Evolutionary conservation across 2,113 vertebrate genomes (phyloP).

Genomic region (Siniperca chuatsi): DNA sequence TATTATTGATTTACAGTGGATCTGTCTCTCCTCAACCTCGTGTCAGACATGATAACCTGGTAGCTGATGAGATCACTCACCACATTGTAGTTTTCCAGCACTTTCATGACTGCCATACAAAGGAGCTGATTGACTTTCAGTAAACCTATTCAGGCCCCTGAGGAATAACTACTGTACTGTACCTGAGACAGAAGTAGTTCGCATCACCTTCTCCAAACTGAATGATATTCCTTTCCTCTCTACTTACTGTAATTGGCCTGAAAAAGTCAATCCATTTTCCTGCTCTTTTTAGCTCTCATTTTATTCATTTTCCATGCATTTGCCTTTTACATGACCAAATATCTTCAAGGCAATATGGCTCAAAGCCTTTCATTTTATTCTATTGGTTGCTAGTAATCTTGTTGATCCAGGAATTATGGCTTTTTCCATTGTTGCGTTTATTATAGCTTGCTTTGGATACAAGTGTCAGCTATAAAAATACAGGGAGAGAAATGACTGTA

Average conservation of each 20-base stretch:
- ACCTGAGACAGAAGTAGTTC: conserved; percentile 32
- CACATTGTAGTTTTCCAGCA: conserved; percentile 16
- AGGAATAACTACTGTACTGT: not conserved
- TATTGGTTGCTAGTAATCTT: conserved; percentile 42
- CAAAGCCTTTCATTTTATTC: conserved; percentile 46
- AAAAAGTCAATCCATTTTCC: conserved; percentile 42
- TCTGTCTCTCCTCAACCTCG: conserved; percentile 45
- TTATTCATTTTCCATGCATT: conserved; percentile 57
- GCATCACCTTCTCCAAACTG: conserved; percentile 22
- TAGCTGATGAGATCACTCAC: conserved; percentile 28
- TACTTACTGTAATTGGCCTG: conserved; percentile 30
- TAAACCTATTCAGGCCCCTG: conserved; percentile 9
- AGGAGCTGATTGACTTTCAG: conserved; percentile 33
- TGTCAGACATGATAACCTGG: conserved; percentile 26
- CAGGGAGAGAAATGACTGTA: conserved; percentile 20
- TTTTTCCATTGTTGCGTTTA: conserved; percentile 59
- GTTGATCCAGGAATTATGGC: conserved; percentile 48
- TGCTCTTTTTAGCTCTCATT: conserved; percentile 13
- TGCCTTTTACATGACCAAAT: conserved; percentile 36
- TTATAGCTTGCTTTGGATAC: conserved; percentile 49
- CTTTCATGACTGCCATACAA: not conserved
- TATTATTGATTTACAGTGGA: conserved; percentile 4
- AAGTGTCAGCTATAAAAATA: conserved; percentile 41
- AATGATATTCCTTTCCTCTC: conserved; percentile 11
- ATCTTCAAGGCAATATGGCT: conserved; percentile 30